phyloP scores from a whole-genome alignment of 2,888 invertebrate species.

The Dascillus cervinus region DNA sequence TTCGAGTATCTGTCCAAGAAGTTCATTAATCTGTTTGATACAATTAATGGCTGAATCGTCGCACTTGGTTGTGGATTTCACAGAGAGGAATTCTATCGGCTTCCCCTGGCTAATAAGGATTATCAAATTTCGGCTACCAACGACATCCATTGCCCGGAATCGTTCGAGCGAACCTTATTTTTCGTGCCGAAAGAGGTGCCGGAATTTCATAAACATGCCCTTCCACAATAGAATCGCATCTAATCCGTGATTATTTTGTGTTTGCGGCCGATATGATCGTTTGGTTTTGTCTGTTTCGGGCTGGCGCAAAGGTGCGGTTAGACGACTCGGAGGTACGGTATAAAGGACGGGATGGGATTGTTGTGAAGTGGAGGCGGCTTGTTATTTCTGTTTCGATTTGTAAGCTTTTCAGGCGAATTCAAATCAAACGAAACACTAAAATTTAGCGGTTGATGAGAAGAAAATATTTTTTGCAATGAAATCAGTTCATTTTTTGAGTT shows the following conservation, averaged over 20 bases:
- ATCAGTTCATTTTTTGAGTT: no score
- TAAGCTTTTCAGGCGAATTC: no score
- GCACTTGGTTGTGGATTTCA: slow-evolving; percentile 35
- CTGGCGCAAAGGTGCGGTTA: neutral
- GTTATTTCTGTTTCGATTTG: no score
- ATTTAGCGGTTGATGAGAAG: no score
- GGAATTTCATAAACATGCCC: slow-evolving; percentile 12
- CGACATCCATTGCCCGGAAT: slow-evolving; percentile 1
- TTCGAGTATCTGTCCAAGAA: slow-evolving; percentile 34
- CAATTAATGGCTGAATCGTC: slow-evolving; percentile 37
- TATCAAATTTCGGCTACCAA: slow-evolving; percentile 30
- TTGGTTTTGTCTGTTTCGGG: slow-evolving; percentile 7
- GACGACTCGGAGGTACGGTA: neutral
- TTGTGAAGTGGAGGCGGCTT: no score
- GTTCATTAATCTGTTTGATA: slow-evolving; percentile 41
- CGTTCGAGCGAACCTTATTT: slow-evolving; percentile 9
- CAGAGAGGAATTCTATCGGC: slow-evolving; percentile 30
- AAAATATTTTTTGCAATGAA: no score
- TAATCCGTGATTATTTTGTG: slow-evolving; percentile 15
- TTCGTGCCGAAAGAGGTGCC: no score
- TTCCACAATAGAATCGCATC: slow-evolving; percentile 17
- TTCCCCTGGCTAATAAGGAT: no score
- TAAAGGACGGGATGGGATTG: no score
- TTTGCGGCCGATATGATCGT: slow-evolving; percentile 20
- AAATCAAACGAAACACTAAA: no score